Base-by-base conservation (phyloP, 1,140 invertebrate genomes). In the Lasioglossum baleicum region DNA sequence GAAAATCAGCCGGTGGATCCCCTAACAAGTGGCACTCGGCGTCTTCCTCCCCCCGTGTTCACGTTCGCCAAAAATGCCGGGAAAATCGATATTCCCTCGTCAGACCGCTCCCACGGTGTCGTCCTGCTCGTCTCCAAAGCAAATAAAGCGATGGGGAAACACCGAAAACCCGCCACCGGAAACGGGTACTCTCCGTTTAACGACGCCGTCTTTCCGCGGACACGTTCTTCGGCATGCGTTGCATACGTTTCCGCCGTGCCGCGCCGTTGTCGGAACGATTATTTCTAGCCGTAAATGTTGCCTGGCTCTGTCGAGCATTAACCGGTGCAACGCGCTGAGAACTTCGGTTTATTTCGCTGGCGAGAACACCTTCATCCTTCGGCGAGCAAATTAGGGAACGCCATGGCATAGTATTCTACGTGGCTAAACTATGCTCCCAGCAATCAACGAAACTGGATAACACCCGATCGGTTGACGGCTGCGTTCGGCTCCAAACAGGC, bases 21-120 rank as follows among this genome's bases (percentile, higher is more conserved):
- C 35, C 13, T 17, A 61, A 42, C 22, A 61, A 61, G 53, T 44
- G 26, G 17, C 65, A 40, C 42, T 69, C 13, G 1, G 40, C 60
- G 31, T 60, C 74, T 60, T 35, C 61, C 22, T 1, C 11, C 17
- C 10, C 2, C 1, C 13, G 26, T 3, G 15, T 65, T 65, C 68
- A 15, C 7, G 48, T 65, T 65, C 53, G 61, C 69, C 17, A 72
- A 63, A 78, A 78, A 72, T 72, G 10, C 22, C 7, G 6, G 11
- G 6, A 20, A 13, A 51, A 78, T 78, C 69, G 35, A 78, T 65
- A 44, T 44, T 15, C 22, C 13, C 10, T 22, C 31, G 15, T n/a
- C 44, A 6, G 42, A 13, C 17, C 15, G 17, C 20, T 13, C 15
- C 13, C 26, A 15, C 17, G 42, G 64, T n/a, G 64, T n/a, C 48